Conservation (phyloP, 2,797 vertebrate genomes). For the Toxotes lorentzi region DNA sequence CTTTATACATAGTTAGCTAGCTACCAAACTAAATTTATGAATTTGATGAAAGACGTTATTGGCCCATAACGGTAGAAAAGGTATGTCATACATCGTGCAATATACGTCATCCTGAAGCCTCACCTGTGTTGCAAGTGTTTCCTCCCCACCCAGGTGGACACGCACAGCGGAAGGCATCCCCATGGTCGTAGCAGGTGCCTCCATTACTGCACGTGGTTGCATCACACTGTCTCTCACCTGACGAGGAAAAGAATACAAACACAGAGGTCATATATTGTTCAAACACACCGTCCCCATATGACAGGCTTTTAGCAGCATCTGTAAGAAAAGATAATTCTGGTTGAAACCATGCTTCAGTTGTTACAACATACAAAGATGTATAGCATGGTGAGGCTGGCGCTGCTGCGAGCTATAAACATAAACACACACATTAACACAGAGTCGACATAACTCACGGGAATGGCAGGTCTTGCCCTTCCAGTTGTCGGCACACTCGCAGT, state of each 20-base stretch:
- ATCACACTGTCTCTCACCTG: conserved; percentile 96
- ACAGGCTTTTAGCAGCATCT: background rate
- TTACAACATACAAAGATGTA: conserved; percentile 6
- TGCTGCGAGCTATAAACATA: conserved; percentile 8
- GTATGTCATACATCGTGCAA: too few relatives aligned
- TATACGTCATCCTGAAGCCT: conserved; percentile 36
- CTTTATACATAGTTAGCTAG: background rate
- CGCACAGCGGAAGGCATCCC: conserved; percentile 92
- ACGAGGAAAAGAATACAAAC: background rate
- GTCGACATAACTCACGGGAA: conserved; percentile 89
- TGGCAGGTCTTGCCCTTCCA: conserved; percentile 99
- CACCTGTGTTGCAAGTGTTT: conserved; percentile 93
- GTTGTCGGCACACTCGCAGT: conserved; percentile 91
- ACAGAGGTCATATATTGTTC: background rate
- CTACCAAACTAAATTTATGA: background rate
- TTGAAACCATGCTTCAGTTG: background rate
- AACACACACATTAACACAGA: conserved; percentile 45
- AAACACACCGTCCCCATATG: background rate
- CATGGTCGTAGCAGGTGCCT: conserved; percentile 94
- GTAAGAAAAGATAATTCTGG: fast-evolving
- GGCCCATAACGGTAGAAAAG: too few relatives aligned
- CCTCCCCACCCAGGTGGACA: conserved; percentile 94
- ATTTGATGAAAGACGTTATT: too few relatives aligned
- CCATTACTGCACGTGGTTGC: conserved; percentile 95
- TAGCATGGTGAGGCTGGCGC: background rate